Base-by-base conservation (phyloP, 2,888 invertebrate genomes). In the Dusona sp. region DNA sequence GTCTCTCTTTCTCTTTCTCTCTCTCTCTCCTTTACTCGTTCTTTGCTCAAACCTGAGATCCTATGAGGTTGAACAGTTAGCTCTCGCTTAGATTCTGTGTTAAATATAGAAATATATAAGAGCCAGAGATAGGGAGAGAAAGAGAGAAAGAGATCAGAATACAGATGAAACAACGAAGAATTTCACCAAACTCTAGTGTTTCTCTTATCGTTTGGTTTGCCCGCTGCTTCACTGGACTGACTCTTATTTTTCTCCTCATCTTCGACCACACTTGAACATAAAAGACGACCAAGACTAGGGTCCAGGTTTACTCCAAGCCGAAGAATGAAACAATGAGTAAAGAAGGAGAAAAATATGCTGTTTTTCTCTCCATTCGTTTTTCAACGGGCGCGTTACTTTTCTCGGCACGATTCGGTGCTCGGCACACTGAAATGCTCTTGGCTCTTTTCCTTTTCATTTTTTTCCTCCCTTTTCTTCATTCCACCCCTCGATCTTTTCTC, bases 191-290 rank as follows among this genome's bases (percentile, higher is more conserved):
- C 81, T 54, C 79, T 68, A 81, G 75, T 86, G 84, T 84, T 80
- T 73, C 82, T 68, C 80, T 85, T 82, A 84, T 85, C 84, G 67
- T 84, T 68, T 64, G 83, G 84, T 78, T 88, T 81, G 65, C 64
- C 19, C 38, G 74, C 61, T 80, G 64, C 75, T 54, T 65, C 72
- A 72, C 82, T 51, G 67, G 22, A 67, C 29, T 68, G 16, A 16
- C 70, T 77, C 79, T 67, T 33, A 70, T 54, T 54, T 48, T 48
- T 45, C 54, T 38, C 22, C 25, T 38, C 42, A 19, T 33, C 29
- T 38, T 67, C 78, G 80, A 68, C 22, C 25, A 45, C 74, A 38
- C 65, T 73, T 16, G 79, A 75, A 70, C 70, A 83, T 73, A 85
- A 79, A 82, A 83, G 68, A 45, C 79, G 51, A 22, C 13, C 51